phyloP scores from a whole-genome alignment of 2,888 invertebrate species.

The Mythimna pallens region DNA sequence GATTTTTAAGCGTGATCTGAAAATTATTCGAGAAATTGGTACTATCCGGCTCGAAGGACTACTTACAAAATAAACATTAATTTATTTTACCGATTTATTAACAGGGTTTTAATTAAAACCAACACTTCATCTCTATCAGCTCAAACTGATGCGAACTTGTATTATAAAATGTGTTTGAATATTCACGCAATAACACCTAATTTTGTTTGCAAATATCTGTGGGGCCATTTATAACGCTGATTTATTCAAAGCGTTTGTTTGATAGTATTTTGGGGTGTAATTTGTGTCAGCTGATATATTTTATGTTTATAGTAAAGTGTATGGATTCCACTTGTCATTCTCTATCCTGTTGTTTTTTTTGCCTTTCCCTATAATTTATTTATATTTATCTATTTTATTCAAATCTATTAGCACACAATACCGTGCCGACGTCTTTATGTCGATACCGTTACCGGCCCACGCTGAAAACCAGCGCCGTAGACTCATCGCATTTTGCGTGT shows the following conservation, averaged over 20 bases:
- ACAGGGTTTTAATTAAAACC: conserved; percentile 21
- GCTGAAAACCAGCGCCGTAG: no score
- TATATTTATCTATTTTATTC: no score
- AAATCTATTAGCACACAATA: no score
- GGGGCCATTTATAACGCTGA: conserved; percentile 54
- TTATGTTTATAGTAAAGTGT: background rate
- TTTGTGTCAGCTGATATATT: conserved; percentile 31
- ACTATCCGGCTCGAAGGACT: background rate
- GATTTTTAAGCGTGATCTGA: background rate
- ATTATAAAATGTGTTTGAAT: conserved; percentile 56
- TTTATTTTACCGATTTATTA: conserved; percentile 3
- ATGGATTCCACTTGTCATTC: background rate
- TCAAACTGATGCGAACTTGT: conserved; percentile 33
- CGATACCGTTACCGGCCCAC: no score
- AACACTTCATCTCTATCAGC: conserved; percentile 11
- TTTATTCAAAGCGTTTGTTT: conserved; percentile 59
- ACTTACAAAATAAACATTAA: background rate
- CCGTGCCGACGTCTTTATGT: no score
- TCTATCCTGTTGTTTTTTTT: background rate
- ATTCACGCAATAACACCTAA: conserved; percentile 61
- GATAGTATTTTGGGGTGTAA: conserved; percentile 32
- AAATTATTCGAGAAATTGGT: background rate
- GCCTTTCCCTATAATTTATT: no score
- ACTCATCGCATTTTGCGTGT: no score
- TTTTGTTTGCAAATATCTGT: conserved; percentile 63